phyloP scores from a whole-genome alignment of 2,797 vertebrate genomes.

The Rhincodon typus region DNA sequence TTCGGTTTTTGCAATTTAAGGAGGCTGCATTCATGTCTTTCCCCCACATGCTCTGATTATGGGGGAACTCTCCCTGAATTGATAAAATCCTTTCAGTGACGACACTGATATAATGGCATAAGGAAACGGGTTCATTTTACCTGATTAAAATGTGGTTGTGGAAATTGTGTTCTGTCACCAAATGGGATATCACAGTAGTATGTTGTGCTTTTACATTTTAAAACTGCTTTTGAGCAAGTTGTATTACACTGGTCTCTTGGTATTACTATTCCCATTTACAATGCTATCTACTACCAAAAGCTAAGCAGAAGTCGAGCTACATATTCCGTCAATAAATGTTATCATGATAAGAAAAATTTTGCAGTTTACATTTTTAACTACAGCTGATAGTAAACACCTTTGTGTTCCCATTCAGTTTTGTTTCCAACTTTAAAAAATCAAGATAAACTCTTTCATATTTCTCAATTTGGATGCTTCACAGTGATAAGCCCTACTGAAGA shows the following conservation, averaged over 20 bases:
- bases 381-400: background rate
- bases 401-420: background rate
- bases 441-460: background rate
- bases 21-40: background rate
- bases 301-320: background rate
- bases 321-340: background rate
- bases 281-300: background rate
- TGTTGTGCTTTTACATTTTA: background rate
- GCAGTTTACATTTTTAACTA: background rate
- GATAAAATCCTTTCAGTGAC: background rate
- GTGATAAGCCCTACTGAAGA: background rate
- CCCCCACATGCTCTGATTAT: background rate
- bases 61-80: background rate
- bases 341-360: background rate
- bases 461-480: background rate
- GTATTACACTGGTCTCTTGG: background rate
- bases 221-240: background rate
- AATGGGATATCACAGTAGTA: background rate
- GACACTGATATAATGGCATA: background rate
- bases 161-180: background rate
- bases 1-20: background rate
- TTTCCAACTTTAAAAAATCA: background rate
- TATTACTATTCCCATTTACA: background rate
- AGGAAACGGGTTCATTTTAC: background rate
- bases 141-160: background rate